Evolutionary conservation across 2,888 invertebrate species (phyloP), one percentile per base, ranked within the genome.

Genomic region (Erebia epiphron): DNA sequence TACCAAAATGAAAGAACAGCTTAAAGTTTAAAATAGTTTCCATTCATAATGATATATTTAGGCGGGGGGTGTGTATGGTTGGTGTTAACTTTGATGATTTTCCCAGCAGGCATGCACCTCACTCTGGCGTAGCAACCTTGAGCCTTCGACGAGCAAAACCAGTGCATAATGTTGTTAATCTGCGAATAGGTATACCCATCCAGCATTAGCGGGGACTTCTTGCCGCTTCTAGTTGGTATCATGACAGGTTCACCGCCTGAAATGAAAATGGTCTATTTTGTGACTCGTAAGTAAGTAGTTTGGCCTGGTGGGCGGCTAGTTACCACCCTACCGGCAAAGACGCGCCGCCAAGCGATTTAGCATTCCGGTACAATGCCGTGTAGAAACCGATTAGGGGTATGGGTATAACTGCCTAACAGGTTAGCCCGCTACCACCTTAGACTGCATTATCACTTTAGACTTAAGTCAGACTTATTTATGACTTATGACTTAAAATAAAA

Each of bases 131-230:
- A 26, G 62, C 82, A 81, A 16, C 83, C 80, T n/a, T 72, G 72
- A 13, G 75, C 75, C 69, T 79, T 83, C 1, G 84, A 82, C n/a
- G 86, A 84, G 65, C 86, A 86, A 5, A 79, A 75, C 86, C 86
- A 87, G 46, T 78, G 79, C 0, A 69, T 52, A 41, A 77, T 78
- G 60, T 81, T 75, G 69, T 83, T 82, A 43, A 83, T 79, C 73
- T 86, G 86, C 8, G 81, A 83, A 67, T 82, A 86, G 7, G 84
- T 85, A 68, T 81, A 86, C 1, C 79, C 78, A 18, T 82, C 76
- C 35, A 85, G 61, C 80, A 86, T 79, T 9, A 86, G 60, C 1
- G 86, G 77, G 13, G 75, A 78, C 70, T 84, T 85, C 72, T 84
- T 86, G 14, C 86, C 84, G 26, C 77, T 79, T n/a, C 77, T 75